A percentile compares a stretch with the other conserved stretches of the same genome.
phyloP scores from a whole-genome alignment of 2,888 invertebrate genomes.

The Lepidocyrtoides sp. region DNA sequence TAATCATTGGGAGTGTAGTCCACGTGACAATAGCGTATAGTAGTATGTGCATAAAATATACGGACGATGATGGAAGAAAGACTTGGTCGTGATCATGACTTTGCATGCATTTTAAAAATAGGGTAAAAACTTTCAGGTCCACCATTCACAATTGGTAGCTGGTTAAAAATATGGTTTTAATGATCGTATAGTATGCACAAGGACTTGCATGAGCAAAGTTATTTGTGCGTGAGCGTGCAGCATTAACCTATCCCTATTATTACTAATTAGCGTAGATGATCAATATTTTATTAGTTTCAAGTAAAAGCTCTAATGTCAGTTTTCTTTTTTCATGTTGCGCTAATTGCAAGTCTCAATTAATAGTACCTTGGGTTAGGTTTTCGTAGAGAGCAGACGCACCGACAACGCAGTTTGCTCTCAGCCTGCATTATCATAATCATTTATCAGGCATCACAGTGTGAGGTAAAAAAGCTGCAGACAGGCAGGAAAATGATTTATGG shows the following conservation, averaged over 20 bases:
- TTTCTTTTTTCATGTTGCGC: not conserved
- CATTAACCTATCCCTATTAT: not conserved
- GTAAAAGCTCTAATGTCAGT: not conserved
- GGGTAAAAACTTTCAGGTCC: constrained; percentile 46
- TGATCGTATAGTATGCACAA: not conserved
- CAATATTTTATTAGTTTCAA: constrained; percentile 21
- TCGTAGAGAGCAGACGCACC: not conserved
- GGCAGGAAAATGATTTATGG: constrained; percentile 55
- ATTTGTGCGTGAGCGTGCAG: not conserved
- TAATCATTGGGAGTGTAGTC: not conserved
- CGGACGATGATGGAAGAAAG: constrained; percentile 19
- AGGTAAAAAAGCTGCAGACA: constrained; percentile 60
- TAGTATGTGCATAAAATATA: not conserved
- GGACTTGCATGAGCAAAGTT: not conserved
- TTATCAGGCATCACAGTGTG: constrained; percentile 53
- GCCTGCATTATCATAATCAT: constrained; percentile 8
- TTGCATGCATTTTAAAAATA: constrained; percentile 68
- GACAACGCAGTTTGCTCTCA: not conserved
- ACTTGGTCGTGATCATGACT: constrained; percentile 71
- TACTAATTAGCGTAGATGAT: not conserved
- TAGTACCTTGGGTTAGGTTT: constrained; percentile 17
- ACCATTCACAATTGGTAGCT: not conserved
- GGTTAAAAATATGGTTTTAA: not conserved
- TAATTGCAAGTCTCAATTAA: constrained; percentile 48
- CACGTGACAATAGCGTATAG: constrained; percentile 43